phyloP scores from a whole-genome alignment of 23 tunicate genomes.

The Halocynthia aurantium region DNA sequence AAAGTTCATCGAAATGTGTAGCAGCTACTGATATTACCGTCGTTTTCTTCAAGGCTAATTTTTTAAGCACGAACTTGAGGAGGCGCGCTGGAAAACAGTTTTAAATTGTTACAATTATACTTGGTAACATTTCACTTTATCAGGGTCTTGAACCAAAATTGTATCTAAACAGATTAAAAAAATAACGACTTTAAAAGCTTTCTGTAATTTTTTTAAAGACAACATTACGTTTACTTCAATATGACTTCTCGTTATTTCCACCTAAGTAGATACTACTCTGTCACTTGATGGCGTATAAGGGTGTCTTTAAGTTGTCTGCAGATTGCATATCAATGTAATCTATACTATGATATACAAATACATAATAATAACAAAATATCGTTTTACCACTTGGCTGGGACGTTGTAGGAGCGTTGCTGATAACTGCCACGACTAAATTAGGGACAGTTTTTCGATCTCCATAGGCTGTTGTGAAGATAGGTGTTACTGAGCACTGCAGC shows the following conservation, averaged over 20 bases:
- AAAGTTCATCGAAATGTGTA: constrained; percentile 20
- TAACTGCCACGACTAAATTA: constrained; percentile 49
- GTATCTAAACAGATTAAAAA: no score
- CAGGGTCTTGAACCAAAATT: no score
- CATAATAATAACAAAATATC: not conserved
- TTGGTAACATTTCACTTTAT: no score
- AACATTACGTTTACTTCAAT: no score
- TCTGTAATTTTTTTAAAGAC: no score
- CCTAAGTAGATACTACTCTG: no score
- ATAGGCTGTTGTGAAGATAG: constrained; percentile 24
- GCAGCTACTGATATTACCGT: constrained; percentile 28
- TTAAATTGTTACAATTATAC: no score
- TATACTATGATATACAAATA: not conserved
- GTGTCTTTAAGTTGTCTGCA: not conserved
- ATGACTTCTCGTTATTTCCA: no score
- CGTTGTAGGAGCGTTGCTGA: constrained; percentile 38
- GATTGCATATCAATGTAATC: not conserved
- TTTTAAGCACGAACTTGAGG: constrained; percentile 12
- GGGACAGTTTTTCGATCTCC: constrained; percentile 63
- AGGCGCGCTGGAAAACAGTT: constrained; percentile 16
- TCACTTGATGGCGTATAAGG: no score
- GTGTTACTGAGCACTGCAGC: constrained; percentile 35
- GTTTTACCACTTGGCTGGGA: constrained; percentile 52
- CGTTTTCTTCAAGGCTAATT: constrained; percentile 8
- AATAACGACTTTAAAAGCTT: no score